Evolutionary conservation across 2,797 vertebrate genomes (phyloP), one percentile per base, ranked within the genome.

Genomic region (Hippoglossus hippoglossus): DNA sequence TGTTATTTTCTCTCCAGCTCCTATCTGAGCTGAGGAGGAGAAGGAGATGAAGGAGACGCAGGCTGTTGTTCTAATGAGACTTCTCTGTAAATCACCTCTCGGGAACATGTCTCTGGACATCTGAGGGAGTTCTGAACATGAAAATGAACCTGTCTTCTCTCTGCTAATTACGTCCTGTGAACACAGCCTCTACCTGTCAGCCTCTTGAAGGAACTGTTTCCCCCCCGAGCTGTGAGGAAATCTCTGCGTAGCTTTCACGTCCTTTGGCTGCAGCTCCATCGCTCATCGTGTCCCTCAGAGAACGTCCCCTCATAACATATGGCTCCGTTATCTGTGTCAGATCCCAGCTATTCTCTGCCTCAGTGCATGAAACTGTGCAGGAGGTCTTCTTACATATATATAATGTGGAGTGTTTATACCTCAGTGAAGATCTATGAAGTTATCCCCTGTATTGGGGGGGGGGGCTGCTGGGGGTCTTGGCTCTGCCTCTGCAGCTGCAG

Each of bases 391-490:
- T 39, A 39, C 28, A 19, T 61, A 67, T 76, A 49, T 51, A 80
- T 86, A 71, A 75, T 72, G 41, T 36, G n/a, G 63, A 61, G 67
- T 75, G 82, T 88, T 89, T 83, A 79, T 81, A 73, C 76, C 73
- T 69, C 57, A 16, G 46, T 24, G 75, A 90, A 92, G 86, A 72
- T 67, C 57, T 12, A 41, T 24, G 73, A 90, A 92, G 86, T 84
- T 41, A 87, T 83, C 89, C 80, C 89, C 73, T 77, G 39, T 39
- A 44, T 64, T 46, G 72, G 73, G 18, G 76, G 81, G 12, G 53
- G 65, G 69, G 73, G 67, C 41, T 18, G 76, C 80, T 11, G 53
- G 67, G 69, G 73, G 67, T 50, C 56, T 51, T 34, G 68, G 73
- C 71, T 75, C 39, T n/a, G 67, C 13, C n/a, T 7, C 73, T 54